Evolutionary conservation across 2,113 vertebrate genomes (phyloP).

Genomic region (Halcyon senegalensis): DNA sequence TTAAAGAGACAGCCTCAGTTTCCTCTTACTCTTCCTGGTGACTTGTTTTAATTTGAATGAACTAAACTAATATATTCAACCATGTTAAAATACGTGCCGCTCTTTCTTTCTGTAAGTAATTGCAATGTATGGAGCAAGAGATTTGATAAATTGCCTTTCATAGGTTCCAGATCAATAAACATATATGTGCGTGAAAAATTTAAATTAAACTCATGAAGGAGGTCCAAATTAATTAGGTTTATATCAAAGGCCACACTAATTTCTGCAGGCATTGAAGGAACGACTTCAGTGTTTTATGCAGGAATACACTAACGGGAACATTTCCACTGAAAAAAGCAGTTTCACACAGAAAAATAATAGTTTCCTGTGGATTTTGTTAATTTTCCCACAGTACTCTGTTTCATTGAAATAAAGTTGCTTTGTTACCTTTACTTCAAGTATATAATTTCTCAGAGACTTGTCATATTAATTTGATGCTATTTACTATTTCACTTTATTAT

Average conservation of each 20-base stretch:
- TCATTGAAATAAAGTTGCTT: background rate
- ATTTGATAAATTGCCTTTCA: background rate
- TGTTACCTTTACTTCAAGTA: background rate
- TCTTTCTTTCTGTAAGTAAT: background rate
- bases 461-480: background rate
- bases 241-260: background rate
- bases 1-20: background rate
- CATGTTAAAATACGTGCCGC: background rate
- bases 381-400: background rate
- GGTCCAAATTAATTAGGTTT: background rate
- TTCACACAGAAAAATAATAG: background rate
- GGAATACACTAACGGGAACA: fast-evolving
- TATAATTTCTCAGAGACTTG: background rate
- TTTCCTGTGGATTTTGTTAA: background rate
- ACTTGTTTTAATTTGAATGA: background rate
- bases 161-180: background rate
- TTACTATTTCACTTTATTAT: background rate
- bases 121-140: background rate
- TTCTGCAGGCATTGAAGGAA: background rate
- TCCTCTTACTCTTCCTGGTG: background rate
- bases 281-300: background rate
- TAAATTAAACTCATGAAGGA: background rate
- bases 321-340: background rate
- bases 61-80: background rate
- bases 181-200: background rate